These are phyloP conservation scores for Papio anubis DNA, from an alignment of 2,113 vertebrate genomes.

Conservation along the genomic window DNA sequence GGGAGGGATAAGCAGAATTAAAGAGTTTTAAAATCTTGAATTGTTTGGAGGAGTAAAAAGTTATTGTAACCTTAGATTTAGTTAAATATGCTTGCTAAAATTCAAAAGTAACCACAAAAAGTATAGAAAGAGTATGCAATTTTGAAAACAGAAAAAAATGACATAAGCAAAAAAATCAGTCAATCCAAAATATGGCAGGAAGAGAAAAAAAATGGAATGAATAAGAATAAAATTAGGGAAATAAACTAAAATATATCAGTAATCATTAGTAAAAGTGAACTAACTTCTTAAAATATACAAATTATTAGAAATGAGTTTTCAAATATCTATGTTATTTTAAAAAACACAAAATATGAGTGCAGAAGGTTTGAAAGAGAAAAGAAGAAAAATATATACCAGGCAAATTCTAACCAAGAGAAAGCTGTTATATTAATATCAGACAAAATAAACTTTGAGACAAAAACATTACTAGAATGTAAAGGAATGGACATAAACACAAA, in stretches of 20 bases:
- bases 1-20: not conserved
- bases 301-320: not conserved
- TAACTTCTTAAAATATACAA: not conserved
- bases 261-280: not conserved
- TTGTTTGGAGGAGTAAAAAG: not conserved
- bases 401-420: not conserved
- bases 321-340: not conserved
- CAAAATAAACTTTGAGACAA: not conserved
- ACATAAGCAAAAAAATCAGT: not conserved
- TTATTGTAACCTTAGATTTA: not conserved
- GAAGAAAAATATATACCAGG: not conserved
- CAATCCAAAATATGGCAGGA: not conserved
- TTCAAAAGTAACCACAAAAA: not conserved
- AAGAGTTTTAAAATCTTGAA: not conserved
- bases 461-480: not conserved
- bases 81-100: not conserved
- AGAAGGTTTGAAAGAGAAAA: not conserved
- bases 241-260: not conserved
- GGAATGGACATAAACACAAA: not conserved
- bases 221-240: not conserved
- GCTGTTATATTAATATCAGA: not conserved
- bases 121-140: not conserved
- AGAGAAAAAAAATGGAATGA: not conserved
- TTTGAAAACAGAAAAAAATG: not conserved
- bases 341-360: not conserved